Base-by-base conservation (phyloP, 2,888 invertebrate species). In the Ormyrus nitidulus region DNA sequence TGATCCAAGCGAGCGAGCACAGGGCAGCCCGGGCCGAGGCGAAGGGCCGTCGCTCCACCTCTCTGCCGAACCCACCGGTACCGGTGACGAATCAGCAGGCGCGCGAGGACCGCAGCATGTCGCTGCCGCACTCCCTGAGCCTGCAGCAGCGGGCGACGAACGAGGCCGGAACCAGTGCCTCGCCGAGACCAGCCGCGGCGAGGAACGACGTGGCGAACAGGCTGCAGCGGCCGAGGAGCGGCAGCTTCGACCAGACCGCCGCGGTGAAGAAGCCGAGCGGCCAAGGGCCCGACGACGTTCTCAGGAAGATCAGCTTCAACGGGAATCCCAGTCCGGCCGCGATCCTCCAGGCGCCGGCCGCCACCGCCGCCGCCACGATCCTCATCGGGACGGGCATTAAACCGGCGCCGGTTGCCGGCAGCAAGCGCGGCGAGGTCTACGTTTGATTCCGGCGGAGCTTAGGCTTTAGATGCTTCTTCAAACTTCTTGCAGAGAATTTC, bases 351-450 rank as follows among this genome's bases (percentile, higher is more conserved):
- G 87, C 91, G 0, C 88, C 91, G 62, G 85, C 84, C 53, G 88
- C 91, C 0, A 88, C 91, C 61, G 85, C 84, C 51, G 84, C 85
- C 8, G 81, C 86, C 0, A 82, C 75, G 13, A 61, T 68, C 13
- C 75, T 73, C 6, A 79, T 78, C 51, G 85, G 84, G 34, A 58
- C 79, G 10, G 58, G 59, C 11, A 56, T 64, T 8, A 13, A 62
- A 70, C 59, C 78, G 54, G 54, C 71, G 56, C 68, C 73, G 58
- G 86, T 88, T 61, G 86, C 89, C 13, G 85, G 85, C 44, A 86
- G 86, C 80, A 92, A 93, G 84, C 87, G 93, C 61, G 91, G 92
- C 9, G 93, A 93, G 85, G 93, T 93, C 73, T 93, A 93, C 86
- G 93, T 93, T 77, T 93, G 89, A 92, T 34, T 34, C 4, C 81